These are phyloP conservation scores for Heterohyrax brucei DNA, from an alignment of 2,797 vertebrate species.

Conservation along the genomic window DNA sequence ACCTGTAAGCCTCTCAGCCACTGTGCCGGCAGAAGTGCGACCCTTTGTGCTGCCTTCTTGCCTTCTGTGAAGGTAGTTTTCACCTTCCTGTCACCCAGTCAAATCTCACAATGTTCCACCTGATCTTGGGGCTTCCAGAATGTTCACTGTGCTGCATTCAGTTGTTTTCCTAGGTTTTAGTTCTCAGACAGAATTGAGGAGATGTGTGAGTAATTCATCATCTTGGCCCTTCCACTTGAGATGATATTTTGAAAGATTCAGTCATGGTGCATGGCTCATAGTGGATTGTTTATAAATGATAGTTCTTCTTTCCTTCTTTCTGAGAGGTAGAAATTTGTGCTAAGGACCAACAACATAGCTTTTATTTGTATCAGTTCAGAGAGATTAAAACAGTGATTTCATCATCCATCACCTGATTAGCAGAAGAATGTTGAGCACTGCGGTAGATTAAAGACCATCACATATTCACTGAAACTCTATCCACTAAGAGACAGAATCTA, in stretches of 20 bases:
- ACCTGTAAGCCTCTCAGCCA: too few species aligned
- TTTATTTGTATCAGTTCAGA: background rate
- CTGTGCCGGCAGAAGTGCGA: too few species aligned
- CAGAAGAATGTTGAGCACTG: background rate
- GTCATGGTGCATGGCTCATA: rapidly evolving
- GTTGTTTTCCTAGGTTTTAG: too few species aligned
- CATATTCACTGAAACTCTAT: background rate
- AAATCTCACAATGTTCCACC: too few species aligned
- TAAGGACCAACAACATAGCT: background rate
- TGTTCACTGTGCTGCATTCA: too few species aligned
- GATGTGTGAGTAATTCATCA: too few species aligned
- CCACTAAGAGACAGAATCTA: background rate
- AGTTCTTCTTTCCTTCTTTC: background rate
- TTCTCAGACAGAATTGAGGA: too few species aligned
- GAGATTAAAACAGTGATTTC: background rate
- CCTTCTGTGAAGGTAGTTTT: too few species aligned
- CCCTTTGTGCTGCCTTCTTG: too few species aligned
- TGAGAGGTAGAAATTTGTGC: background rate
- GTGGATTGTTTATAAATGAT: background rate
- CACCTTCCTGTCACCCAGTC: too few species aligned
- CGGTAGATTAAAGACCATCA: background rate
- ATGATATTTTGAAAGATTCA: background rate
- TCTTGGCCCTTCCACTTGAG: background rate
- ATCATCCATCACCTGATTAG: background rate
- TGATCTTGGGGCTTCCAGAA: too few species aligned